Evolutionary conservation across 2,113 vertebrate genomes (phyloP).

Genomic region (Chamaea fasciata): DNA sequence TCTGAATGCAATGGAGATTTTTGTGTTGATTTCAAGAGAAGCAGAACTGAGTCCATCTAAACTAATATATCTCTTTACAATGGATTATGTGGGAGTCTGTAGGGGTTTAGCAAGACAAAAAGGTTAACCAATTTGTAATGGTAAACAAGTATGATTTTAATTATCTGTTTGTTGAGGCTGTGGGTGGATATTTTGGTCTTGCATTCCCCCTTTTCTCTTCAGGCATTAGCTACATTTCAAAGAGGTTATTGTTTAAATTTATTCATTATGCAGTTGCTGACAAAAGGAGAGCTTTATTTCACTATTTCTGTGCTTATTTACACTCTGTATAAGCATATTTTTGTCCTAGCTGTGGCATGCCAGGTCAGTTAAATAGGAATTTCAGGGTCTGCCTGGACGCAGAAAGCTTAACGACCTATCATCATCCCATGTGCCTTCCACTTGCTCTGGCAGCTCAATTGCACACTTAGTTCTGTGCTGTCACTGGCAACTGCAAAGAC

Average conservation of each 20-base stretch:
- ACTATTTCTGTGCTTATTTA: constrained; percentile 34
- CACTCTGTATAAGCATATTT: constrained; percentile 19
- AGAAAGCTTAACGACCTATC: not conserved
- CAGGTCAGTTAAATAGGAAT: constrained; percentile 26
- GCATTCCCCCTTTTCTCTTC: constrained; percentile 8
- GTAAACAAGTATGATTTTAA: constrained; percentile 54
- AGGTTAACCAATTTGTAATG: not conserved
- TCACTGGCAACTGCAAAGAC: not conserved
- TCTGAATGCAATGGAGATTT: not conserved
- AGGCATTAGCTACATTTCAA: constrained; percentile 25
- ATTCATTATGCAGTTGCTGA: constrained; percentile 18
- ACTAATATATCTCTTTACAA: not conserved
- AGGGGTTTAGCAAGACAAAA: not conserved
- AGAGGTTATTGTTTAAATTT: constrained; percentile 30
- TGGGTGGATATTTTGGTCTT: constrained; percentile 25
- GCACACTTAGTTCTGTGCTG: not conserved
- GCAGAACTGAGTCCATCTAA: not conserved
- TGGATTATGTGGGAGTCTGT: not conserved
- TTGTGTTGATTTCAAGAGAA: not conserved
- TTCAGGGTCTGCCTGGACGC: constrained; percentile 5
- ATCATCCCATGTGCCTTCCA: not conserved
- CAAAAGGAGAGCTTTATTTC: not conserved
- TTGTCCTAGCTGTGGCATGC: not conserved
- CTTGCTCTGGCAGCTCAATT: not conserved
- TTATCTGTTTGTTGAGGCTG: constrained; percentile 7